A percentile compares a stretch with the other conserved stretches of the same genome.
These are phyloP conservation scores for Norana najaformis DNA, from an alignment of 2,888 invertebrate species.

Conservation along the genomic window DNA sequence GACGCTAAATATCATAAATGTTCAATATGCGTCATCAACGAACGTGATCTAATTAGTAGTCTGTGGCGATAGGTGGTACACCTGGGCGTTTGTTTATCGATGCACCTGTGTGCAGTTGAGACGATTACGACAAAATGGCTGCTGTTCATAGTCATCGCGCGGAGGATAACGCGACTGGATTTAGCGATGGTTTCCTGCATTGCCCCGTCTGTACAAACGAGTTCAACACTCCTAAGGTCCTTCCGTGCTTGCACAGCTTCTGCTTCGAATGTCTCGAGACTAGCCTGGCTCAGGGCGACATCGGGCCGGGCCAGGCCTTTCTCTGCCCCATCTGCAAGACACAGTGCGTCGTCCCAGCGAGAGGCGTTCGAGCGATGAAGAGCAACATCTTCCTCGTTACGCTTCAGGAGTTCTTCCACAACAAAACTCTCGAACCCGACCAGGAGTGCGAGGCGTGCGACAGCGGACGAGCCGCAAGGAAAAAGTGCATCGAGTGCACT, in stretches of 20 bases:
- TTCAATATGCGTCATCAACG: neutral
- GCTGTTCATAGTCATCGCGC: neutral
- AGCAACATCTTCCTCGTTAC: slow-evolving; percentile 47
- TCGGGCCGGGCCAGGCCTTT: slow-evolving; percentile 46
- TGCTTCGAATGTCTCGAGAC: slow-evolving; percentile 49
- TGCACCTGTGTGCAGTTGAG: neutral
- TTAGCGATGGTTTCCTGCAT: slow-evolving; percentile 38
- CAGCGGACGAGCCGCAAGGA: slow-evolving; percentile 37
- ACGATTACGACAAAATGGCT: too few relatives aligned
- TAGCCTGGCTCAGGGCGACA: slow-evolving; percentile 43
- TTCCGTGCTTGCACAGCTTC: slow-evolving; percentile 54
- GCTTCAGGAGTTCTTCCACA: slow-evolving; percentile 44
- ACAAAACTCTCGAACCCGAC: slow-evolving; percentile 41
- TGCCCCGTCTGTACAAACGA: slow-evolving; percentile 50
- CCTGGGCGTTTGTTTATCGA: neutral
- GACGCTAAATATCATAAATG: neutral
- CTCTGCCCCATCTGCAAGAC: slow-evolving; percentile 46
- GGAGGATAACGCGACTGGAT: neutral
- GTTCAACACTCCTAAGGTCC: slow-evolving; percentile 50
- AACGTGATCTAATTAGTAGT: neutral
- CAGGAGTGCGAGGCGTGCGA: slow-evolving; percentile 46
- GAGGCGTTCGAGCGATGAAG: slow-evolving; percentile 44
- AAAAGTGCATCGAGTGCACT: slow-evolving; percentile 47
- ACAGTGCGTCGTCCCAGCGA: slow-evolving; percentile 44
- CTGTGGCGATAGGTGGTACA: neutral